Percentiles rank a stretch among this genome's conserved stretches.
These are phyloP conservation scores for Syngnathoides biaculeatus DNA, from an alignment of 2,113 vertebrate species.

Conservation along the genomic window DNA sequence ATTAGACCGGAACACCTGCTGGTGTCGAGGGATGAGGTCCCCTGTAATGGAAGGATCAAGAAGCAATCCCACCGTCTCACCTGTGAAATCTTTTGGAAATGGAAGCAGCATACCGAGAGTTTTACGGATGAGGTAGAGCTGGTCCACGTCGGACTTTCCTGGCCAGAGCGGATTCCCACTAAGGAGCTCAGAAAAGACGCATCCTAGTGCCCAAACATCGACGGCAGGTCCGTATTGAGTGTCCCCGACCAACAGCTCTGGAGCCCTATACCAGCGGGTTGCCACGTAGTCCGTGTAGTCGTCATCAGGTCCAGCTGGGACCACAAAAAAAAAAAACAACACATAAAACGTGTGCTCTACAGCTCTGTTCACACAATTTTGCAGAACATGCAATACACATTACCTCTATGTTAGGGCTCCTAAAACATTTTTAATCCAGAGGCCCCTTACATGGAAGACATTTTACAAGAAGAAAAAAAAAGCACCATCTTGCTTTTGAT, in stretches of 20 bases:
- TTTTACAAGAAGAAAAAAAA: no score
- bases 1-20: slow-evolving; percentile 77
- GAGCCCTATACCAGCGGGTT: slow-evolving; percentile 93
- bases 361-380: no score
- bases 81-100: neutral
- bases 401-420: no score
- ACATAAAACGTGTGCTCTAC: neutral
- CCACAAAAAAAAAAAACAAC: neutral
- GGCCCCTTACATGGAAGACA: no score
- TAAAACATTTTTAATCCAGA: no score
- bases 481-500: no score
- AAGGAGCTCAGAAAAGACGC: slow-evolving; percentile 91
- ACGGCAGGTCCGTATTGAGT: slow-evolving; percentile 90
- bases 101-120: slow-evolving; percentile 78
- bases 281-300: slow-evolving; percentile 96
- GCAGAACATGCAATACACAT: no score
- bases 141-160: slow-evolving; percentile 89
- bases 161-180: slow-evolving; percentile 89
- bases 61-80: neutral
- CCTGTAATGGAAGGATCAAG: slow-evolving; percentile 44
- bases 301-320: slow-evolving; percentile 85
- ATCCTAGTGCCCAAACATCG: slow-evolving; percentile 94
- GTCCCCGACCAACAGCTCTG: slow-evolving; percentile 93
- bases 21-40: slow-evolving; percentile 78
- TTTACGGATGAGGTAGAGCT: slow-evolving; percentile 89